phyloP scores from a whole-genome alignment of 2,888 invertebrate species.

The Melanotus villosus region DNA sequence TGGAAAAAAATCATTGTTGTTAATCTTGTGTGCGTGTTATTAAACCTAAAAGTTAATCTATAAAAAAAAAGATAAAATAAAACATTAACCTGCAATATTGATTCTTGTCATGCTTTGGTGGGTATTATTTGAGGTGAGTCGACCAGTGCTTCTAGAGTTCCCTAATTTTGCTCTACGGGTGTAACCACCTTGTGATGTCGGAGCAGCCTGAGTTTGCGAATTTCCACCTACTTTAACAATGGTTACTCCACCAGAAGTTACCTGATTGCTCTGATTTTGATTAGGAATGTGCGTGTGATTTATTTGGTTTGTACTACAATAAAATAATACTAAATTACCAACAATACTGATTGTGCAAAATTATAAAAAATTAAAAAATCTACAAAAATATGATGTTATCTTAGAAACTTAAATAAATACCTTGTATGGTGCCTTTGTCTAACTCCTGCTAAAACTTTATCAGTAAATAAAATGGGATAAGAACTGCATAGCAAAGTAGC shows the following conservation, averaged over 20 bases:
- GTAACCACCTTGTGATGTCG: conserved; percentile 68
- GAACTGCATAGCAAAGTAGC: conserved; percentile 86
- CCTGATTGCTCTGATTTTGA: conserved; percentile 67
- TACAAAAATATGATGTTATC: no score
- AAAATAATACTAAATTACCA: no score
- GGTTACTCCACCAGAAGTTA: conserved; percentile 83
- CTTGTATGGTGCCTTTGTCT: conserved; percentile 74
- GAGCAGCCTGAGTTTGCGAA: conserved; percentile 48
- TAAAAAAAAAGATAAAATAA: no score
- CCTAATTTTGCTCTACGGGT: conserved; percentile 77
- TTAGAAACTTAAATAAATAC: no score
- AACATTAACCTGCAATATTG: conserved; percentile 76
- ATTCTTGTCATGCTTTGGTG: conserved; percentile 86
- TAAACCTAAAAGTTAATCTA: no score
- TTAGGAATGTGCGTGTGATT: conserved; percentile 50
- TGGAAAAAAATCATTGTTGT: no score
- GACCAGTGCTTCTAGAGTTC: conserved; percentile 83
- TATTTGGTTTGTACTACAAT: conserved; percentile 63
- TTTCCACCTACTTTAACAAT: conserved; percentile 81
- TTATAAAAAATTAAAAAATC: no score
- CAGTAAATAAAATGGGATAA: conserved; percentile 85
- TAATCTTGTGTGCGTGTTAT: no score
- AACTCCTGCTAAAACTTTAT: conserved; percentile 83
- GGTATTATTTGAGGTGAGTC: conserved; percentile 79
- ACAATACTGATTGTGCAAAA: no score